Conservation (phyloP, 2,113 vertebrate genomes). For the Platysternon megacephalum region DNA sequence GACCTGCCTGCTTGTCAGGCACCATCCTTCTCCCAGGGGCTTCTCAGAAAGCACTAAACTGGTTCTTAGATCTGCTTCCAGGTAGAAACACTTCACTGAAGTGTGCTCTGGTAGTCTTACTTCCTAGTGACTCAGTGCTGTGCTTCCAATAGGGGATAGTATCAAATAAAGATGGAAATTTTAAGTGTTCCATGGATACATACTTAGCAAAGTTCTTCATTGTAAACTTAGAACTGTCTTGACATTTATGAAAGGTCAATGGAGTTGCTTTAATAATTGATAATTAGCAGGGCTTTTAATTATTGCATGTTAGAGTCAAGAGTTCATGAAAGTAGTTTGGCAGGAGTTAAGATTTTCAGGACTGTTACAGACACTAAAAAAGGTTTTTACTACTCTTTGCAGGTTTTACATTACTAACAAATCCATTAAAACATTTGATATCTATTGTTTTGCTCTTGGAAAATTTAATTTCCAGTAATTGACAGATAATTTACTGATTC, state of each 20-base stretch:
- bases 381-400: background rate
- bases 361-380: background rate
- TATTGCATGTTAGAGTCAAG: background rate
- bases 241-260: background rate
- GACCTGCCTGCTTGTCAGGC: background rate
- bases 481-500: too few species aligned
- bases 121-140: background rate
- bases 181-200: background rate
- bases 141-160: background rate
- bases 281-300: background rate
- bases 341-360: background rate
- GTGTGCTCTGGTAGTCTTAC: background rate
- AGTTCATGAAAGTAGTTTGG: background rate
- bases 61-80: background rate
- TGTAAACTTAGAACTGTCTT: background rate
- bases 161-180: background rate
- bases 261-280: background rate
- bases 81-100: background rate
- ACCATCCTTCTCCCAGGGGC: background rate
- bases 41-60: background rate
- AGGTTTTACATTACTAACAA: background rate
- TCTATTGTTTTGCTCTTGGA: too few species aligned
- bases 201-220: background rate
- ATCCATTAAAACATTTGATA: background rate
- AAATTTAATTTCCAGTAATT: too few species aligned